Base-by-base conservation (phyloP, 2,113 vertebrate species). In the Oxygymnocypris stewartii region DNA sequence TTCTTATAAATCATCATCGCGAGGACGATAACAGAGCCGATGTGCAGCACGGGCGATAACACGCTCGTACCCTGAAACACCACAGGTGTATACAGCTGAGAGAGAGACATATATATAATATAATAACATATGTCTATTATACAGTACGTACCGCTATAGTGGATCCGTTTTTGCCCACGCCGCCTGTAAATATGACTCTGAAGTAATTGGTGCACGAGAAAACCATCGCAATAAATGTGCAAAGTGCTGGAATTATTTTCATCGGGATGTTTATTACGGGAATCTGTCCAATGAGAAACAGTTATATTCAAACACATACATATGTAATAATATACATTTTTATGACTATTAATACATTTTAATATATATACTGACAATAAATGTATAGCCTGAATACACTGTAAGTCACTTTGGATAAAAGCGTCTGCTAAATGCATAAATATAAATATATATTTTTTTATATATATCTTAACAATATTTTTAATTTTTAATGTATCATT, bases 1-100 rank as follows among this genome's bases (percentile, higher is more conserved):
- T 99, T 99, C 93, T 99, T 99, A 93, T 98, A 98, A 89, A 99
- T 99, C 97, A 99, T 97, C 73, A 97, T 93, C 1, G 98, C 98
- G 86, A 99, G 92, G 0, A 95, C 88, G 3, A 99, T 99, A 86
- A 99, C 97, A 1, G 97, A 96, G 69, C 98, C 98, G 89, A 99
- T 99, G 82, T 99, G 98, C 40, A 99, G 94, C 80, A 99, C 97
- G n/a, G 98, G 98, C 20, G 98, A 99, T 49, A 99, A 95, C 86
- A 99, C 98, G 57, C 98, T 99, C n/a, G 98, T 99, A 87, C 98
- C 98, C 98, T 99, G 89, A 8, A 81, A 47, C 9, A 65, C 67
- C n/a, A 65, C 23, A 31, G 11, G 54, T 8, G 2, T 57, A 2
- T 57, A 20, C 2, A 16, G 51, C 18, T 54, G 51, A 54, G 51